A percentile compares a stretch with the other conserved stretches of the same genome.
These are phyloP conservation scores for Malthinus seriepunctatus DNA, from an alignment of 2,888 invertebrate species.

Conservation along the genomic window DNA sequence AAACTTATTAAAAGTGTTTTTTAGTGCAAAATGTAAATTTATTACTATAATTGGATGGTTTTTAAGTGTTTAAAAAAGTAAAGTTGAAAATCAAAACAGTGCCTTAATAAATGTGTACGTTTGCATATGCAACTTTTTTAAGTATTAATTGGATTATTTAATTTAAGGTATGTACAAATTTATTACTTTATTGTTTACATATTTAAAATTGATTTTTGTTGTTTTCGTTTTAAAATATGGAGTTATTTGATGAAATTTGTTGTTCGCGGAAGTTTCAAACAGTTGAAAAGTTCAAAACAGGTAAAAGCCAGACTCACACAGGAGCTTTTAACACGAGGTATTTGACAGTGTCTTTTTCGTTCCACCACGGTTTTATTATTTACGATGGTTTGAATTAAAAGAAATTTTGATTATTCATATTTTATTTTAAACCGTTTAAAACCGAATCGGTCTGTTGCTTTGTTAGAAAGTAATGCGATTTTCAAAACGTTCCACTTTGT, in stretches of 20 bases:
- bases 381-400: background rate
- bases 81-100: slow-evolving; percentile 20
- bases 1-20: background rate
- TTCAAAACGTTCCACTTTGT: background rate
- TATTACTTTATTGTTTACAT: slow-evolving; percentile 2
- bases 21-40: slow-evolving; percentile 21
- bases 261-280: slow-evolving; percentile 41
- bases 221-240: background rate
- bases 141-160: slow-evolving; percentile 42
- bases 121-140: slow-evolving; percentile 38
- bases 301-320: slow-evolving; percentile 51
- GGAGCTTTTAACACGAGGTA: slow-evolving; percentile 43
- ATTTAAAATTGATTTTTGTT: background rate
- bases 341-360: slow-evolving; percentile 25
- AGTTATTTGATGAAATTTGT: slow-evolving; percentile 22
- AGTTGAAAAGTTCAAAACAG: slow-evolving; percentile 45
- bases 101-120: slow-evolving; percentile 31
- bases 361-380: slow-evolving; percentile 18
- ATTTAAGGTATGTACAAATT: background rate
- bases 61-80: slow-evolving; percentile 10
- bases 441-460: no score
- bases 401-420: no score
- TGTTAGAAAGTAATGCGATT: slow-evolving; percentile 1
- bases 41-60: background rate
- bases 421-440: no score